A percentile compares a stretch with the other conserved stretches of the same genome.
These are phyloP conservation scores for Coendou prehensilis DNA, from an alignment of 2,797 vertebrate species.

Conservation along the genomic window DNA sequence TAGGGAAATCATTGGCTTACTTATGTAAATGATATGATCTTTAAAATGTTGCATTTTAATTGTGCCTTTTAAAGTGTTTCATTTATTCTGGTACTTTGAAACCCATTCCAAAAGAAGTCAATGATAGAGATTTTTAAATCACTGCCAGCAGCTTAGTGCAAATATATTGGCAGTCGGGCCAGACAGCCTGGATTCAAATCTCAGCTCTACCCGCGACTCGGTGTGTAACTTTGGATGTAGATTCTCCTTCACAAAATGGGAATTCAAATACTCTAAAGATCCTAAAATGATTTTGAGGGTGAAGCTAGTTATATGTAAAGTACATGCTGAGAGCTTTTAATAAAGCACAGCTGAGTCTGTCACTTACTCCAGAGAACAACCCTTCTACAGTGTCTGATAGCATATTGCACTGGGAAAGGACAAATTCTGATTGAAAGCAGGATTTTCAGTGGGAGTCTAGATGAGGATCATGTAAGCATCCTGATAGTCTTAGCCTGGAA, in stretches of 20 bases:
- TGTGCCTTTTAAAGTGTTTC: background rate
- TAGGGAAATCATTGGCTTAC: background rate
- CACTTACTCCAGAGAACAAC: background rate
- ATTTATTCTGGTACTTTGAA: slow-evolving; percentile 52
- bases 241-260: background rate
- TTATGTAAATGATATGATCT: slow-evolving; percentile 5
- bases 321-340: background rate
- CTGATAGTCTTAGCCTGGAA: background rate
- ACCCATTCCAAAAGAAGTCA: slow-evolving; percentile 16
- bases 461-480: background rate
- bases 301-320: background rate
- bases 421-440: background rate
- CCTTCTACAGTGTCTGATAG: background rate
- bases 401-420: background rate
- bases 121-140: slow-evolving; percentile 47
- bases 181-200: background rate
- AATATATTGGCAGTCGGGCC: background rate
- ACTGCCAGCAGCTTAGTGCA: background rate
- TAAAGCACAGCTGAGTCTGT: background rate
- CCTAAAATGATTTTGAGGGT: background rate
- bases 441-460: background rate
- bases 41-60: slow-evolving; percentile 38
- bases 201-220: background rate
- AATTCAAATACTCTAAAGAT: background rate
- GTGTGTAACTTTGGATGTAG: background rate